Evolutionary conservation across 2,888 invertebrate genomes (phyloP).

Genomic region (Heliconius ethilla): DNA sequence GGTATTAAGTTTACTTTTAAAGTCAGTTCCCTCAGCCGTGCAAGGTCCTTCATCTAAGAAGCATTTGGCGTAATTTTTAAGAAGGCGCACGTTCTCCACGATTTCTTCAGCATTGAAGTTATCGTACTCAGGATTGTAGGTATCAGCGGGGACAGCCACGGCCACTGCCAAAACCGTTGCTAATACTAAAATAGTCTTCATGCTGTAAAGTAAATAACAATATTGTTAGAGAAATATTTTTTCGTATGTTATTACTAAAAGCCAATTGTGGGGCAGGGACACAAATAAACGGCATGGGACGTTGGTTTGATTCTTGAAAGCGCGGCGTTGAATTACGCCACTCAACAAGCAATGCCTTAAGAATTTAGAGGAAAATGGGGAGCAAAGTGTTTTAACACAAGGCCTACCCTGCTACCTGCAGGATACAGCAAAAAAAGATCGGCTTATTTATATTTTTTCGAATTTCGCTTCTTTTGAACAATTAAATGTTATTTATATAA

Average conservation of each 20-base stretch:
- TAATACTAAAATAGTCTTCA: slow-evolving; percentile 47
- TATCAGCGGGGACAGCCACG: slow-evolving; percentile 65
- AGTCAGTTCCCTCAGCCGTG: slow-evolving; percentile 85
- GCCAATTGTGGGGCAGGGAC: no score
- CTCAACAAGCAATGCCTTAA: no score
- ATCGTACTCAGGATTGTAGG: slow-evolving; percentile 86
- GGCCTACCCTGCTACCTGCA: no score
- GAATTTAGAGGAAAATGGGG: no score
- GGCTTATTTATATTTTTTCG: no score
- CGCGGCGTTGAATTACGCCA: no score
- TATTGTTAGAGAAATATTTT: not conserved
- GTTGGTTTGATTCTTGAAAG: no score
- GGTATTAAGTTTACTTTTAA: slow-evolving; percentile 83
- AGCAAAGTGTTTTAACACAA: no score
- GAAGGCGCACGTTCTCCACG: slow-evolving; percentile 83
- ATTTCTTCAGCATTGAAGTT: slow-evolving; percentile 85
- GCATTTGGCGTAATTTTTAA: slow-evolving; percentile 86
- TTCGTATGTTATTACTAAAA: not conserved
- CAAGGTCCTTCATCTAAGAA: slow-evolving; percentile 85
- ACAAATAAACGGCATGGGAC: no score
- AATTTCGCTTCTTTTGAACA: no score
- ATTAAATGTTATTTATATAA: no score
- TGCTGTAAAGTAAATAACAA: slow-evolving; percentile 39
- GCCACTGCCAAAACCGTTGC: slow-evolving; percentile 53
- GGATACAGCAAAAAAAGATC: no score